Percentiles rank a stretch among this genome's conserved stretches.
These are phyloP conservation scores for Drosophila austrosaltans DNA, from an alignment of 2,888 invertebrate genomes.

Conservation along the genomic window DNA sequence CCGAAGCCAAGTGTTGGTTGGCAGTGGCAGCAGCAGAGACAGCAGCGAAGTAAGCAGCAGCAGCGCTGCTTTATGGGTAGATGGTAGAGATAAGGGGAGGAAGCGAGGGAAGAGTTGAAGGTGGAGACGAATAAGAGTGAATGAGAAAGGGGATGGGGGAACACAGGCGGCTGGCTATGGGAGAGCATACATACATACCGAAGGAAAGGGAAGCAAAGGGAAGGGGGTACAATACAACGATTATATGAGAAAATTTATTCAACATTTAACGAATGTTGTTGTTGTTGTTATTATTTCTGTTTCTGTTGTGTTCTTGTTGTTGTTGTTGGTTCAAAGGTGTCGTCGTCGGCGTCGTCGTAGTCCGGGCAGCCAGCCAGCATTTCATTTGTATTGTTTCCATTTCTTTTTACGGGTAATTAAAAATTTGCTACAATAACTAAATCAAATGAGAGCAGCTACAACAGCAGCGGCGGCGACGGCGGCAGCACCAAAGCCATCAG, in stretches of 20 bases:
- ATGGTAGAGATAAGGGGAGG: background rate
- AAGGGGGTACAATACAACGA: slow-evolving; percentile 55
- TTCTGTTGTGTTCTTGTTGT: slow-evolving; percentile 14
- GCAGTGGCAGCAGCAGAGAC: slow-evolving; percentile 36
- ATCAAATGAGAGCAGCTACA: slow-evolving; percentile 56
- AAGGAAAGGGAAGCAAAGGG: slow-evolving; percentile 22
- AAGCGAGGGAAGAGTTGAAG: background rate
- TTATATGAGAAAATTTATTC: slow-evolving; percentile 75
- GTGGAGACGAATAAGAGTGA: slow-evolving; percentile 43
- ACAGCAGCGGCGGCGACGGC: slow-evolving; percentile 14
- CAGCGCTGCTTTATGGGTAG: slow-evolving; percentile 44
- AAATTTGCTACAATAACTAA: slow-evolving; percentile 71
- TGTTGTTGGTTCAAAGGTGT: slow-evolving; percentile 37
- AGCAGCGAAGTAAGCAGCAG: slow-evolving; percentile 41
- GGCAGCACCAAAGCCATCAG: slow-evolving; percentile 16
- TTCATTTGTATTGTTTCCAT: slow-evolving; percentile 69
- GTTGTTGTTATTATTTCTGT: background rate
- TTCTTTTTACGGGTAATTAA: slow-evolving; percentile 71
- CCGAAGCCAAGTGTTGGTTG: slow-evolving; percentile 60
- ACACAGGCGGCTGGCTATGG: slow-evolving; percentile 7
- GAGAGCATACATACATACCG: too few species aligned
- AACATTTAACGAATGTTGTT: slow-evolving; percentile 73
- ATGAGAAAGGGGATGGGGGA: slow-evolving; percentile 33
- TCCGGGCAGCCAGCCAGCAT: slow-evolving; percentile 30
- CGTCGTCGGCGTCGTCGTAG: slow-evolving; percentile 58